Conservation (phyloP, 2,888 invertebrate genomes). For the Limnephilus marmoratus region DNA sequence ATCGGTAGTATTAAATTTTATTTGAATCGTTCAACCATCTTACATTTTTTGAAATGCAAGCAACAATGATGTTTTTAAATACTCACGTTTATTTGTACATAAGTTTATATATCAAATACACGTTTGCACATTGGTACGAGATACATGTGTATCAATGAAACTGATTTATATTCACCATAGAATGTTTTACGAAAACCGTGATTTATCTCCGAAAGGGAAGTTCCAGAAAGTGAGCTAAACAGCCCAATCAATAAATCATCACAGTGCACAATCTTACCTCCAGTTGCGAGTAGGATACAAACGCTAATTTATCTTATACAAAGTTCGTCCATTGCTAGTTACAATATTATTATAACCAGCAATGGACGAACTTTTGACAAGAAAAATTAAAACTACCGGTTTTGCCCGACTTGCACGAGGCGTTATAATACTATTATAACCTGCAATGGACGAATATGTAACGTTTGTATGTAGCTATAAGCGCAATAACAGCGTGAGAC, state of each 20-base stretch:
- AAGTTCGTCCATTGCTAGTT: neutral
- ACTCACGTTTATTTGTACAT: too few relatives aligned
- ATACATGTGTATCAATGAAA: too few relatives aligned
- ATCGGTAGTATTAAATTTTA: too few relatives aligned
- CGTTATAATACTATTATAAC: neutral
- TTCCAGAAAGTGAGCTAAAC: neutral
- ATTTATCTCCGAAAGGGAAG: neutral
- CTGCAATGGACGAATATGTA: neutral
- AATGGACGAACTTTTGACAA: too few relatives aligned
- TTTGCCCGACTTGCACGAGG: too few relatives aligned
- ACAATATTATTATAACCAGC: neutral
- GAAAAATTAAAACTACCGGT: too few relatives aligned
- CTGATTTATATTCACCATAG: too few relatives aligned
- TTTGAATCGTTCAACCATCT: too few relatives aligned
- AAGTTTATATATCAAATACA: too few relatives aligned
- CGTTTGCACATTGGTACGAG: too few relatives aligned
- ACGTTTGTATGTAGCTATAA: neutral
- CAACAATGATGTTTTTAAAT: too few relatives aligned
- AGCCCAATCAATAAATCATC: neutral
- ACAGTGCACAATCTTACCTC: neutral
- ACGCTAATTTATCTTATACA: neutral
- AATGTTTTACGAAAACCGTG: neutral
- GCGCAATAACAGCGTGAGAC: conserved; percentile 8
- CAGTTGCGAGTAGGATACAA: neutral
- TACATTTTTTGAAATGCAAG: too few relatives aligned